These are phyloP conservation scores for Rhingia rostrata DNA, from an alignment of 2,888 invertebrate species.

Conservation along the genomic window DNA sequence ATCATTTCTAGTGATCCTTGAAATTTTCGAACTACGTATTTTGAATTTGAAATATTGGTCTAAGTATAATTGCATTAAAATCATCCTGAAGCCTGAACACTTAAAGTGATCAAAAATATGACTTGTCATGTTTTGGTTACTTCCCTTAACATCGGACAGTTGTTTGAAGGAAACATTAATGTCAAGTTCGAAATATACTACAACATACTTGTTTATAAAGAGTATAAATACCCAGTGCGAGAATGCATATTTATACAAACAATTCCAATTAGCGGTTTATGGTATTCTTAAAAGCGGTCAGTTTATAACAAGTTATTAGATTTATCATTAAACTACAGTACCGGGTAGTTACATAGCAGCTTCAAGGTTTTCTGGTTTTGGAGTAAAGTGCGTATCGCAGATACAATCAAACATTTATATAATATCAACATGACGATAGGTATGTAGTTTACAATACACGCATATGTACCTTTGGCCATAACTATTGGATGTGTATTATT, in stretches of 20 bases:
- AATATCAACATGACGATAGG: too few relatives aligned
- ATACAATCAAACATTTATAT: background rate
- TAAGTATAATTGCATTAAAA: too few relatives aligned
- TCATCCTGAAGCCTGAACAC: too few relatives aligned
- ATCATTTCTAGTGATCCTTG: too few relatives aligned
- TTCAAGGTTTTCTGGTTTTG: slow-evolving; percentile 36
- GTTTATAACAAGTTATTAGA: slow-evolving; percentile 8
- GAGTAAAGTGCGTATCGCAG: slow-evolving; percentile 18
- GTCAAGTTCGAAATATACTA: slow-evolving; percentile 26
- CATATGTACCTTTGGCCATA: too few relatives aligned
- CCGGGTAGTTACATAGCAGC: slow-evolving; percentile 19
- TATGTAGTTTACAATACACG: too few relatives aligned
- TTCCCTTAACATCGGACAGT: background rate
- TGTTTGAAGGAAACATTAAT: slow-evolving; percentile 22
- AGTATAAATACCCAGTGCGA: background rate
- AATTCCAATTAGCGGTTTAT: slow-evolving; percentile 8
- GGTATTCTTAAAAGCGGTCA: slow-evolving; percentile 17
- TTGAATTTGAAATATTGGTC: too few relatives aligned
- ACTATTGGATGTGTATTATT: too few relatives aligned
- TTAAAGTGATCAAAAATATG: too few relatives aligned
- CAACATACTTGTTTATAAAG: background rate
- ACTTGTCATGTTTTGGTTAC: too few relatives aligned
- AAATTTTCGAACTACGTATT: too few relatives aligned
- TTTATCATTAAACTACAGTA: slow-evolving; percentile 15
- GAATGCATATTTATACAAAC: background rate